Evolutionary conservation across 2,888 invertebrate genomes (phyloP).

Genomic region (Meganola albula): DNA sequence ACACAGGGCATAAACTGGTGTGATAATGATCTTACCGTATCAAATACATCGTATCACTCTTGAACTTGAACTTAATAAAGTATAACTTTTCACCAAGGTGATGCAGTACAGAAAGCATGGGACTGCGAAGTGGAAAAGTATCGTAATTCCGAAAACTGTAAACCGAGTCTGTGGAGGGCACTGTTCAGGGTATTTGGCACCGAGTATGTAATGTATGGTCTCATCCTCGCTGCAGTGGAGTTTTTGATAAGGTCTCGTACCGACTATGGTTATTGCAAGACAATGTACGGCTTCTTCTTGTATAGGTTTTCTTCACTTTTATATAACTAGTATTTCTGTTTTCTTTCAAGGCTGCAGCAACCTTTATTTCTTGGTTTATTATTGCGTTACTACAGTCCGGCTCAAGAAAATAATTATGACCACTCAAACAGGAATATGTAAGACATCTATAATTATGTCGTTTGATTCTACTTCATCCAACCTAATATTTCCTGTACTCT

Average conservation of each 20-base stretch:
- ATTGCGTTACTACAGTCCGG: slow-evolving; percentile 75
- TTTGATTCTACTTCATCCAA: no score
- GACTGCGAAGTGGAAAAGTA: slow-evolving; percentile 69
- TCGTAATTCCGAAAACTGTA: slow-evolving; percentile 24
- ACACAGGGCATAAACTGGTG: no score
- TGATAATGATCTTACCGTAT: no score
- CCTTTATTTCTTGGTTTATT: slow-evolving; percentile 80
- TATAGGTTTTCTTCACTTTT: no score
- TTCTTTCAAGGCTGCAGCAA: slow-evolving; percentile 76
- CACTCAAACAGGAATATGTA: no score
- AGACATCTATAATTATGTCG: no score
- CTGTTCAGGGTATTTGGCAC: slow-evolving; percentile 79
- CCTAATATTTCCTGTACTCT: background rate
- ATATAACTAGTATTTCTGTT: background rate
- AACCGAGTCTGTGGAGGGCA: slow-evolving; percentile 79
- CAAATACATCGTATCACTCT: no score
- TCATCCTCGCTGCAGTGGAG: slow-evolving; percentile 80
- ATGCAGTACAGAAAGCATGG: slow-evolving; percentile 80
- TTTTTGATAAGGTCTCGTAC: slow-evolving; percentile 72
- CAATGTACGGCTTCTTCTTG: background rate
- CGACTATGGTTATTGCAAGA: no score
- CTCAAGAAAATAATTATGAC: slow-evolving; percentile 42
- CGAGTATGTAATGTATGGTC: slow-evolving; percentile 79
- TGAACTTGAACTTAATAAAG: no score
- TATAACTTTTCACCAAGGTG: no score